phyloP scores from a whole-genome alignment of 2,113 vertebrate genomes.

The Dolichotis patagonum region DNA sequence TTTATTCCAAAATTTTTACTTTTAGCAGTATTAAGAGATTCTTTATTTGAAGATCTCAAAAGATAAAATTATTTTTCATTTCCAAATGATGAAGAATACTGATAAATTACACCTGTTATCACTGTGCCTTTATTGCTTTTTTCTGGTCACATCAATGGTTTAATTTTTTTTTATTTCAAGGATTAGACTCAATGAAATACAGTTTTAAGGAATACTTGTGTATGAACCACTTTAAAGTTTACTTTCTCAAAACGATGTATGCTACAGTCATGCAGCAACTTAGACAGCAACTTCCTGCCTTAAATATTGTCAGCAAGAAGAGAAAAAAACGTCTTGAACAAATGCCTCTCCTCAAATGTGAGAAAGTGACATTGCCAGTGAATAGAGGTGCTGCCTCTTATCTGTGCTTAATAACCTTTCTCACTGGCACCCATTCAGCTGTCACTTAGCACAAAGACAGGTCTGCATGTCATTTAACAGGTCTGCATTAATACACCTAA shows the following conservation, averaged over 20 bases:
- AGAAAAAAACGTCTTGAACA: slow-evolving; percentile 78
- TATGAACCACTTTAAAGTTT: slow-evolving; percentile 52
- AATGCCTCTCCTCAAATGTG: slow-evolving; percentile 81
- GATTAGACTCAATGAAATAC: background rate
- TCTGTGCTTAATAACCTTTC: slow-evolving; percentile 88
- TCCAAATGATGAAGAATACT: background rate
- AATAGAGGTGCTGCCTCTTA: slow-evolving; percentile 87
- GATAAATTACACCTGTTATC: background rate
- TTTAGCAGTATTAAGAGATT: background rate
- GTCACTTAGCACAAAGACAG: slow-evolving; percentile 87
- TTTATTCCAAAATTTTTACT: slow-evolving; percentile 3
- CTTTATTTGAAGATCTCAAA: background rate
- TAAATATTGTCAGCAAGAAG: slow-evolving; percentile 80
- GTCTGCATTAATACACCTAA: slow-evolving; percentile 87
- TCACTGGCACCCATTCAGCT: slow-evolving; percentile 85
- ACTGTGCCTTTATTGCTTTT: background rate
- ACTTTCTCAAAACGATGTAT: slow-evolving; percentile 75
- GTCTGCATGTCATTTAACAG: slow-evolving; percentile 86
- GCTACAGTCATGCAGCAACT: slow-evolving; percentile 60
- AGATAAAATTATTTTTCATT: background rate
- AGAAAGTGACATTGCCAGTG: slow-evolving; percentile 88
- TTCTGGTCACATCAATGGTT: background rate
- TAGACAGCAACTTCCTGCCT: slow-evolving; percentile 78
- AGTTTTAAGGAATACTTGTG: slow-evolving; percentile 10
- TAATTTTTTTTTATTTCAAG: background rate